A percentile compares a stretch with the other conserved stretches of the same genome.
phyloP scores from a whole-genome alignment of 2,797 vertebrate species.

The Diplodus puntazzo region DNA sequence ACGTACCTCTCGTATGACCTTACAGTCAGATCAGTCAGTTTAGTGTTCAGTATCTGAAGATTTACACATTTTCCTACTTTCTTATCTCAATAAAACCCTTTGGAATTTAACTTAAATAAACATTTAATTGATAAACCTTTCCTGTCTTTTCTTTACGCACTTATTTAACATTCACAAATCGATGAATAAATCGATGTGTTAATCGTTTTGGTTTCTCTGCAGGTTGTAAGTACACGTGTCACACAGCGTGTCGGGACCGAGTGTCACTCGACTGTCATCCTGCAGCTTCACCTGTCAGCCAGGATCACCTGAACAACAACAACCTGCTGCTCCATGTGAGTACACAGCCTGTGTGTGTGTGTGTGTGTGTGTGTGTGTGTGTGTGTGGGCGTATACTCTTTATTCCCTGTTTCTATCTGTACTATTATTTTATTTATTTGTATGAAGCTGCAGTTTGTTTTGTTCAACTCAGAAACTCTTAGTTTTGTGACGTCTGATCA shows the following conservation, averaged over 20 bases:
- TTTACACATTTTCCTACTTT: too few species aligned
- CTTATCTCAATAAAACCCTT: too few species aligned
- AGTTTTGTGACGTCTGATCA: neutral
- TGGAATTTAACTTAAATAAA: too few species aligned
- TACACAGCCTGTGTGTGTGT: conserved; percentile 32
- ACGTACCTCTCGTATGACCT: neutral
- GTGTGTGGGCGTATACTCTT: neutral
- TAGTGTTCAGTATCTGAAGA: too few species aligned
- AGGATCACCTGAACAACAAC: conserved; percentile 79
- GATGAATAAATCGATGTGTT: neutral
- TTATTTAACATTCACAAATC: neutral
- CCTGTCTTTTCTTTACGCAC: neutral
- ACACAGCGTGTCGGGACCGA: conserved; percentile 68
- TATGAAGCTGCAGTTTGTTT: too few species aligned
- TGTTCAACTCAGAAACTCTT: too few species aligned
- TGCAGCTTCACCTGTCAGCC: conserved; percentile 44
- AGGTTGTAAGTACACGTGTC: conserved; percentile 81
- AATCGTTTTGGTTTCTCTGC: conserved; percentile 6
- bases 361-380: conserved; percentile 18
- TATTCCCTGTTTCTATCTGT: neutral
- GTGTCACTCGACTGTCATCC: conserved; percentile 78
- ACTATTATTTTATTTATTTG: too few species aligned
- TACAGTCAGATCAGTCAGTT: neutral
- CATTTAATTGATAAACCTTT: neutral
- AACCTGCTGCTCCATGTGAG: conserved; percentile 62